Percentiles rank a stretch among this genome's conserved stretches.
phyloP scores from a whole-genome alignment of 2,113 vertebrate genomes.

The Corvus moneduloides region DNA sequence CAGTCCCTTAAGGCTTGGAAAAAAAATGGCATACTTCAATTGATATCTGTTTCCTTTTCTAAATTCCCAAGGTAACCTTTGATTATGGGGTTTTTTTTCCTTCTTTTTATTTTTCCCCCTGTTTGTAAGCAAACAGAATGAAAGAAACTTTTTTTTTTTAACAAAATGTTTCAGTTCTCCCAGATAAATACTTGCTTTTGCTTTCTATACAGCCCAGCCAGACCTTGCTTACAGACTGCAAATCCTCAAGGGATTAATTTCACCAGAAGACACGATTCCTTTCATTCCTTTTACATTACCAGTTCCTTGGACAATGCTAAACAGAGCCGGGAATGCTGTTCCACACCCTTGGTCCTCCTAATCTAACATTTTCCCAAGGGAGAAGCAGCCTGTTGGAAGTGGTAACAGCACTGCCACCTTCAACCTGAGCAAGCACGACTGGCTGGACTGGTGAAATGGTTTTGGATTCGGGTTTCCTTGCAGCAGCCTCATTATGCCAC shows the following conservation, averaged over 20 bases:
- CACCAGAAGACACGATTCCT: background rate
- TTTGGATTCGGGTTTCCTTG: background rate
- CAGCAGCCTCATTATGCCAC: background rate
- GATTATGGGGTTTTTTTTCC: accelerated
- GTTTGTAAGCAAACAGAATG: background rate
- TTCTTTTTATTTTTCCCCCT: background rate
- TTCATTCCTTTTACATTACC: constrained; percentile 37
- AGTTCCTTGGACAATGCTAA: background rate
- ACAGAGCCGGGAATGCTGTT: background rate
- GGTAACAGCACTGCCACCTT: background rate
- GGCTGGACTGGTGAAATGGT: background rate
- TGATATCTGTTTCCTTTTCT: background rate
- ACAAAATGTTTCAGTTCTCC: background rate
- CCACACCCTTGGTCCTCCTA: background rate
- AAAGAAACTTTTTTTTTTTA: background rate
- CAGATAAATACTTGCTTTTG: background rate
- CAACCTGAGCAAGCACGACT: background rate
- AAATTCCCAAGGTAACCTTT: background rate
- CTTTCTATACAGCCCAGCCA: background rate
- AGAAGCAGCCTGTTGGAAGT: background rate
- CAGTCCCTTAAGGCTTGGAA: background rate
- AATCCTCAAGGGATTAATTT: constrained; percentile 13
- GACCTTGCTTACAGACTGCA: background rate
- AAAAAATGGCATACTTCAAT: background rate
- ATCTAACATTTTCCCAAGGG: background rate